phyloP scores from a whole-genome alignment of 2,113 vertebrate species.

The Pelodiscus sinensis region DNA sequence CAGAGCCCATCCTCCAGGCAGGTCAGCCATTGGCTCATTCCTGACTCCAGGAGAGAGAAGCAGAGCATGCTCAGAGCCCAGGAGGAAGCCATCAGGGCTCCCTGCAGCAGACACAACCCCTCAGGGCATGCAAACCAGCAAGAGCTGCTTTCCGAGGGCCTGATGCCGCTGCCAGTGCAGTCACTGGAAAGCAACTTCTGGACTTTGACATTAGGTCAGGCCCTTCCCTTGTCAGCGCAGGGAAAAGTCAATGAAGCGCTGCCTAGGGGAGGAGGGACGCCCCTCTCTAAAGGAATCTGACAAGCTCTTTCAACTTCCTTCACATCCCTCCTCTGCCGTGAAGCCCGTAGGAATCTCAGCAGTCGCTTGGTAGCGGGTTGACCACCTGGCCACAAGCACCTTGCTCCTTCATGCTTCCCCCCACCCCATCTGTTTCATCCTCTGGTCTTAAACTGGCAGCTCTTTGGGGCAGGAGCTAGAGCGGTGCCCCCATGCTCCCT shows the following conservation, averaged over 20 bases:
- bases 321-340: fast-evolving
- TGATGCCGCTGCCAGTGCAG: neutral
- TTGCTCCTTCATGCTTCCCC: neutral
- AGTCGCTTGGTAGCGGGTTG: neutral
- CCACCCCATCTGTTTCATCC: neutral
- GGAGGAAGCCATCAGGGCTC: neutral
- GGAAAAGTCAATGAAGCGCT: neutral
- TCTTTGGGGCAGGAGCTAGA: neutral
- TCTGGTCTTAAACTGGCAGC: neutral
- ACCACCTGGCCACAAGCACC: neutral
- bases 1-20: slow-evolving; percentile 94
- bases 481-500: neutral
- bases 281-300: neutral
- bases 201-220: neutral
- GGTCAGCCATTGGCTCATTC: slow-evolving; percentile 87
- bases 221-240: neutral
- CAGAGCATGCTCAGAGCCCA: neutral
- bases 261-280: neutral
- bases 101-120: neutral
- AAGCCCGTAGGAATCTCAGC: neutral
- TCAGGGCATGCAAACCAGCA: neutral
- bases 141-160: neutral
- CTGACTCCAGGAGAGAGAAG: slow-evolving; percentile 75
- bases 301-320: neutral
- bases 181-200: fast-evolving